These are phyloP conservation scores for Oophaga sylvatica DNA, from an alignment of 2,797 vertebrate genomes.

Conservation along the genomic window DNA sequence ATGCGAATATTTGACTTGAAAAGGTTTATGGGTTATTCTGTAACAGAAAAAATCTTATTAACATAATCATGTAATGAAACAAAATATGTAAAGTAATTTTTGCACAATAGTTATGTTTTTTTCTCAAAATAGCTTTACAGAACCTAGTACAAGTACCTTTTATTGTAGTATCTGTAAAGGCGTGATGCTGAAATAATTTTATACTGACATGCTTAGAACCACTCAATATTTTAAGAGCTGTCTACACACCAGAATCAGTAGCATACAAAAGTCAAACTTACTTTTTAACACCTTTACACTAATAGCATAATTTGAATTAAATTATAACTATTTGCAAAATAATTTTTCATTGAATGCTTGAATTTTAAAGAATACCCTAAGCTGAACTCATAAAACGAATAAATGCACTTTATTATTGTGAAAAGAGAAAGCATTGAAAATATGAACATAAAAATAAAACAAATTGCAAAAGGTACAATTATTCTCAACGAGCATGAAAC, in stretches of 20 bases:
- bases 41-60: constrained; percentile 23
- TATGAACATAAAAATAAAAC: constrained; percentile 29
- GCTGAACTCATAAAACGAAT: constrained; percentile 66
- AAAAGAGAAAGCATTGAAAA: constrained; percentile 50
- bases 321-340: constrained; percentile 75
- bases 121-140: constrained; percentile 77
- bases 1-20: not conserved
- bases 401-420: constrained; percentile 61
- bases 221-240: constrained; percentile 83
- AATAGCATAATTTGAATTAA: constrained; percentile 82
- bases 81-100: constrained; percentile 73
- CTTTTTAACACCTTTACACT: constrained; percentile 80
- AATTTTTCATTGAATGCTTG: constrained; percentile 66
- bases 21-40: not conserved
- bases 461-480: constrained; percentile 66
- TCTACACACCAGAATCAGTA: constrained; percentile 81
- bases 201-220: constrained; percentile 81
- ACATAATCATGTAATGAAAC: constrained; percentile 63
- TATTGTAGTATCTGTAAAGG: constrained; percentile 81
- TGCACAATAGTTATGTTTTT: not conserved
- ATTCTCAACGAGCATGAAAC: constrained; percentile 66
- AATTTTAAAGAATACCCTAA: constrained; percentile 69
- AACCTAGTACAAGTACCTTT: constrained; percentile 81
- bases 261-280: constrained; percentile 82
- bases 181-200: constrained; percentile 80